A percentile compares a stretch with the other conserved stretches of the same genome.
These are phyloP conservation scores for Cantharis nigra DNA, from an alignment of 2,888 invertebrate species.

Conservation along the genomic window DNA sequence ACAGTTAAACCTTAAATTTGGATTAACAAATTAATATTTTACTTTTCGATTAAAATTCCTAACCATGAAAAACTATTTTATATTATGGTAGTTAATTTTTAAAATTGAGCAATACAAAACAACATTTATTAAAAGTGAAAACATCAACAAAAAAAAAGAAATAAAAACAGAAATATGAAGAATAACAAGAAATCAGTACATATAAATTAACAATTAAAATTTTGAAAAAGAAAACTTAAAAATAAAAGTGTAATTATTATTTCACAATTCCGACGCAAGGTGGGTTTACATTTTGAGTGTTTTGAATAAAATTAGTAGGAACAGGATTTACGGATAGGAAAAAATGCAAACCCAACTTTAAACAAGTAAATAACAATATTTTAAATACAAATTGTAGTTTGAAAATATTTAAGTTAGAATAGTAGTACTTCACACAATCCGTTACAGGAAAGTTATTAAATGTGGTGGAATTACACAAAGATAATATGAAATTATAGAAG, in stretches of 20 bases:
- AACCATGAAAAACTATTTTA: not conserved
- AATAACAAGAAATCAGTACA: not conserved
- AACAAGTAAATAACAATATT: slow-evolving; percentile 9
- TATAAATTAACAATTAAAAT: not conserved
- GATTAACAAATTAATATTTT: not conserved
- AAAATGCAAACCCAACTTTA: slow-evolving; percentile 28
- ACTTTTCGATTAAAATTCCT: not conserved
- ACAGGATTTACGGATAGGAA: not conserved
- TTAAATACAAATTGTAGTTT: not conserved
- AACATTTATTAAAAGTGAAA: not conserved
- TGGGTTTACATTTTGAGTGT: slow-evolving; percentile 22
- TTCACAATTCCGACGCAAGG: slow-evolving; percentile 12
- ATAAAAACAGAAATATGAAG: not conserved
- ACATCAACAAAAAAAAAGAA: not conserved
- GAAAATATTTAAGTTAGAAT: not conserved
- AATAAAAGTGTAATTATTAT: not conserved
- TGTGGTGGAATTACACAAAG: not conserved
- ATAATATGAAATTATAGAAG: not conserved
- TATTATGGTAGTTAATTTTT: not conserved
- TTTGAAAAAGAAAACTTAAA: not conserved
- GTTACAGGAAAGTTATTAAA: not conserved
- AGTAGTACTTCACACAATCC: not conserved
- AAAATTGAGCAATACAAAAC: not conserved
- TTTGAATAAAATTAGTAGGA: not conserved
- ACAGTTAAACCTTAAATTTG: not conserved